phyloP scores from a whole-genome alignment of 2,888 invertebrate species.

The Perdita meconis region DNA sequence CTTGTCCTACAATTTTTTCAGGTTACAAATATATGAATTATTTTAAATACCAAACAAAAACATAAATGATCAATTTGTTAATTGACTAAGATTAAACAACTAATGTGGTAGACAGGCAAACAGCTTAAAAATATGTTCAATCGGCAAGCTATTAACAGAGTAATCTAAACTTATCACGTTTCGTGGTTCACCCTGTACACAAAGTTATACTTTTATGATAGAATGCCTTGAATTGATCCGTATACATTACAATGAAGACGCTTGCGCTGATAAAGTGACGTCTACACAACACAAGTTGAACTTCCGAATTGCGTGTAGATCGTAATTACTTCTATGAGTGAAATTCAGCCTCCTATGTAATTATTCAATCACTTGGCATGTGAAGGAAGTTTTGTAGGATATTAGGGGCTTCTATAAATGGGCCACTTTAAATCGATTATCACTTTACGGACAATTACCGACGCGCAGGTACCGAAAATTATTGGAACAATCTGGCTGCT shows the following conservation, averaged over 20 bases:
- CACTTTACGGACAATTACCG: not conserved
- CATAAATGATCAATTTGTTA: no score
- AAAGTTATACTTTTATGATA: not conserved
- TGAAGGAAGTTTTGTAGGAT: constrained; percentile 15
- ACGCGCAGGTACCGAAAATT: not conserved
- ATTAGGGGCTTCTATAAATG: not conserved
- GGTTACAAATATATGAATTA: no score
- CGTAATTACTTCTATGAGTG: constrained; percentile 23
- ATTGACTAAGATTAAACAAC: no score
- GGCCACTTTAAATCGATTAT: not conserved
- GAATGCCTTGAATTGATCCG: not conserved
- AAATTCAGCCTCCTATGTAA: constrained; percentile 26
- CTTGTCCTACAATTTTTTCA: no score
- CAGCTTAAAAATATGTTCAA: no score
- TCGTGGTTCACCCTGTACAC: no score
- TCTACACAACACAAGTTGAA: not conserved
- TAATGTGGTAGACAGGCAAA: no score
- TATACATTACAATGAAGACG: constrained; percentile 9
- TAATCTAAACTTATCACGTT: not conserved
- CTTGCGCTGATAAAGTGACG: constrained; percentile 15
- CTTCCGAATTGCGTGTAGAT: constrained; percentile 27
- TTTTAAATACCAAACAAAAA: no score
- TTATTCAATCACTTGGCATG: constrained; percentile 16
- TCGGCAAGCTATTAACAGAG: no score
- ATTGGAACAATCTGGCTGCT: not conserved